Evolutionary conservation across 2,113 vertebrate genomes (phyloP), one percentile per base, ranked within the genome.

Genomic region (Platysternon megacephalum): DNA sequence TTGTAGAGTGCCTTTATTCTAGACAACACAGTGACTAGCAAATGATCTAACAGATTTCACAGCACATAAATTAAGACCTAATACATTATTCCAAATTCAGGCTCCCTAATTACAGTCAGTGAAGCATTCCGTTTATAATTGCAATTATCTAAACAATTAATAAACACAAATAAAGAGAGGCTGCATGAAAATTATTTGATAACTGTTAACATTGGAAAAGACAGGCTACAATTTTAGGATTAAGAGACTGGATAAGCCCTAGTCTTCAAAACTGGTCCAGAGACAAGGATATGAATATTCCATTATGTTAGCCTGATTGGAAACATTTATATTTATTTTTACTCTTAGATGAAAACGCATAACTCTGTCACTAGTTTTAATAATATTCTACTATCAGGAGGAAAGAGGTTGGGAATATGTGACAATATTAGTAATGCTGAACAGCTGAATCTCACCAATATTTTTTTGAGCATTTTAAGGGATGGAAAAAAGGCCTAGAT

Each of bases 1-100:
- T 98, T 98, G 98, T 98, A 99, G 98, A 98, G 97, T 96, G 97
- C 96, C 96, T 98, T 98, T 98, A 97, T 98, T 97, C 97, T 97
- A 97, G 97, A 98, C 98, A 98, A 97, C 98, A 98, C 72, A 98
- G 98, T 96, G 98, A 98, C 98, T 98, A 98, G 97, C 98, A 98
- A 98, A 98, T 98, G 98, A 99, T 98, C 98, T 98, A 98, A 98
- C 98, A 98, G 98, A 98, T 98, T 98, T 99, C 98, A 98, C 98
- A 99, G 98, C 97, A 99, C 98, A 98, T 98, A 98, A 99, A 98
- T 98, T 98, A 97, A 98, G 98, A 97, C 97, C 97, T 97, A 98
- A 98, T 98, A 98, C 97, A 98, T 98, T 97, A 95, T 98, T 98
- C 97, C 95, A 85, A 95, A 98, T 98, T 98, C 98, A 96, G 97